These are phyloP conservation scores for Drosophila stalkeri DNA, from an alignment of 2,888 invertebrate species.

Conservation along the genomic window DNA sequence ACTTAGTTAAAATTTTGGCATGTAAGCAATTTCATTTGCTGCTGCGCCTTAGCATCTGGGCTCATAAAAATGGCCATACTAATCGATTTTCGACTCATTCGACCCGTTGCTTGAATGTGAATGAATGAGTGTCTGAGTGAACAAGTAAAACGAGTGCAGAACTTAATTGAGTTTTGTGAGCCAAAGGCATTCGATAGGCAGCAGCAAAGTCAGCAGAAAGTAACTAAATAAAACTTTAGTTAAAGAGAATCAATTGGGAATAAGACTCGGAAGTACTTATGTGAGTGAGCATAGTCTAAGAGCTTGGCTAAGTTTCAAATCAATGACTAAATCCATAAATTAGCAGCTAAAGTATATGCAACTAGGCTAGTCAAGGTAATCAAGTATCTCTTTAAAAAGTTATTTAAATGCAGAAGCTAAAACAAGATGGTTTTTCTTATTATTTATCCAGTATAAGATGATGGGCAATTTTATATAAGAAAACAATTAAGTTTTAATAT, in stretches of 20 bases:
- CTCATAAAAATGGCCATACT: constrained; percentile 69
- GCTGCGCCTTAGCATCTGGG: constrained; percentile 32
- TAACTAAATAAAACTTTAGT: constrained; percentile 16
- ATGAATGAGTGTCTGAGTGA: constrained; percentile 21
- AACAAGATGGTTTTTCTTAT: too few species aligned
- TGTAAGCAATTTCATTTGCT: constrained; percentile 72
- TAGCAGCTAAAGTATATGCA: too few species aligned
- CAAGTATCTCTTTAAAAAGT: too few species aligned
- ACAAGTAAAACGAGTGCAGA: constrained; percentile 31
- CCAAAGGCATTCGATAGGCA: constrained; percentile 26
- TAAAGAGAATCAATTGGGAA: background rate
- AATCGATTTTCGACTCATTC: constrained; percentile 71
- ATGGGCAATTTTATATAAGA: too few species aligned
- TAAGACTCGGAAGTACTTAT: background rate
- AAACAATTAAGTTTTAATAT: too few species aligned
- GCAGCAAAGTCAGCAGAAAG: constrained; percentile 50
- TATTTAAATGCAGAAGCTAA: too few species aligned
- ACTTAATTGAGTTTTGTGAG: constrained; percentile 70
- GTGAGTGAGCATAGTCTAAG: background rate
- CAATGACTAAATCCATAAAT: too few species aligned
- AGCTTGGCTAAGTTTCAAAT: background rate
- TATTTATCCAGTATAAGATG: too few species aligned
- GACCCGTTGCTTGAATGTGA: constrained; percentile 24
- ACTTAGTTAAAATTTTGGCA: constrained; percentile 75
- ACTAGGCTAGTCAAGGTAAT: too few species aligned